These are phyloP conservation scores for Dolomedes plantarius DNA, from an alignment of 2,888 invertebrate genomes.

Conservation along the genomic window DNA sequence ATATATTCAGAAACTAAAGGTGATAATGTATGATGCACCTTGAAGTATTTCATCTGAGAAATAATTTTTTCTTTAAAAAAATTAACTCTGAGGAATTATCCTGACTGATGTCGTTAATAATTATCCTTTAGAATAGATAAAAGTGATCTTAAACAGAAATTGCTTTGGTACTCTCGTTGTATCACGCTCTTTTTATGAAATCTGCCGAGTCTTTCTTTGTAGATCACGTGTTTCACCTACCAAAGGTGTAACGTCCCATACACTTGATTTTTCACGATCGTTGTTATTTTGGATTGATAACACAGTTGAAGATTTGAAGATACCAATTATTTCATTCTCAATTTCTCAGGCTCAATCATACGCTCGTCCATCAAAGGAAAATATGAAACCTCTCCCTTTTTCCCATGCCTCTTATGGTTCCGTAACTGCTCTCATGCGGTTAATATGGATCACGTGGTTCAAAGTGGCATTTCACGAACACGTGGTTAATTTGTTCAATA, in stretches of 20 bases:
- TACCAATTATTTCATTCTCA: not conserved
- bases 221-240: not conserved
- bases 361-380: not conserved
- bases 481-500: not conserved
- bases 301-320: not conserved
- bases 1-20: too few species aligned
- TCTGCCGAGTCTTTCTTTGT: too few species aligned
- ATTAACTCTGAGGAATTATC: too few species aligned
- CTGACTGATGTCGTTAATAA: too few species aligned
- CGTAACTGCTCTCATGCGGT: not conserved
- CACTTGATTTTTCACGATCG: not conserved
- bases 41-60: too few species aligned
- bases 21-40: too few species aligned
- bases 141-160: too few species aligned
- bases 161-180: too few species aligned
- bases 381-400: not conserved
- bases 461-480: constrained; percentile 6
- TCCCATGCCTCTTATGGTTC: not conserved
- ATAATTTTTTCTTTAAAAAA: too few species aligned
- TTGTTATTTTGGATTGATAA: not conserved
- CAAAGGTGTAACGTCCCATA: not conserved
- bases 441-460: not conserved
- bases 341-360: not conserved
- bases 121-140: too few species aligned
- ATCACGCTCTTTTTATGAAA: too few species aligned